Evolutionary conservation across 2,797 vertebrate genomes (phyloP), one percentile per base, ranked within the genome.

Genomic region (Cuculus canorus): DNA sequence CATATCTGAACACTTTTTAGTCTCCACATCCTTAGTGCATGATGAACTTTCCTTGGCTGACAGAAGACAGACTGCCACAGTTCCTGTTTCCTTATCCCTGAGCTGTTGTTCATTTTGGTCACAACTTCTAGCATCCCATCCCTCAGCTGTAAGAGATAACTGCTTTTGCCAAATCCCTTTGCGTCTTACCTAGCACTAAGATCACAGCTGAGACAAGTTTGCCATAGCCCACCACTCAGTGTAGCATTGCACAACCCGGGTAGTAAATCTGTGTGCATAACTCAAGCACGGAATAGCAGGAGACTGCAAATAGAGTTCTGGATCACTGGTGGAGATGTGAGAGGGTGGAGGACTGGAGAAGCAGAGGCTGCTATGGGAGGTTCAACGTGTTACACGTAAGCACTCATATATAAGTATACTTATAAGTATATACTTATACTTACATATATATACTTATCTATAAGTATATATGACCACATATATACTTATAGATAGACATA

Each of bases 201-300:
- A 59, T 50, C 33, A 32, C 2, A 39, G 12, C n/a, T 77, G 57
- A 61, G 41, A 2, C 47, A 17, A 28, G 7, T 78, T 88, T 77
- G 37, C 43, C n/a, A 4, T 17, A 48, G 45, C 23, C 71, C 59
- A 65, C 24, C 23, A 33, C 35, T 60, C 43, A 35, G 19, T n/a
- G 43, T 59, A 52, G 37, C 2, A 3, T 56, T 71, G 47, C 47
- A 25, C 0, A 0, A 35, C 80, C 13, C 17, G 21, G 63, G 28
- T 28, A 65, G 59, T 19, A 56, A 57, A 19, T 33, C 50, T 45
- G 30, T 12, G 32, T 0, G 0, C 1, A 2, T 24, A 71, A 84
- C 30, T 61, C 43, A 66, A 57, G 41, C 5, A 1, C 57, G 32
- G 69, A 76, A 7, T 53, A 81, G 57, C 5, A 61, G 33, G 48